phyloP scores from a whole-genome alignment of 2,797 vertebrate genomes.

The Pseudochirops corinnae region DNA sequence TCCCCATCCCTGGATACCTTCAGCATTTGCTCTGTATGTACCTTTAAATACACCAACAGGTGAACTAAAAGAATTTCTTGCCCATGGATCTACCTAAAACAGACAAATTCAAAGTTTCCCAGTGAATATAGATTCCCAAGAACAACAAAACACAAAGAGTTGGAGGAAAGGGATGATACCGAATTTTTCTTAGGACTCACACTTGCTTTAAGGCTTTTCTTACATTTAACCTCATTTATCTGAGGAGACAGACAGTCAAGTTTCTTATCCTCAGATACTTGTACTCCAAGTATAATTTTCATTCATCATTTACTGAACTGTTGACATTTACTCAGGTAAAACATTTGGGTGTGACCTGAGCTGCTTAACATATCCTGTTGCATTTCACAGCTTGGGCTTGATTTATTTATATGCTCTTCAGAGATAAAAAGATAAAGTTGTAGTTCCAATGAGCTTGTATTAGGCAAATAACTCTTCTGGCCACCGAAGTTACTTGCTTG shows the following conservation, averaged over 20 bases:
- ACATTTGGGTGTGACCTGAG: conserved; percentile 9
- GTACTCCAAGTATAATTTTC: conserved; percentile 39
- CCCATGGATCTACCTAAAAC: not conserved
- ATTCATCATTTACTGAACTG: conserved; percentile 4
- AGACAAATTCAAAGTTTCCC: not conserved
- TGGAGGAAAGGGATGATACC: not conserved
- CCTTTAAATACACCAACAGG: not conserved
- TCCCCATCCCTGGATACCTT: not conserved
- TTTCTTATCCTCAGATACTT: conserved; percentile 24
- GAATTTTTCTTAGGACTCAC: conserved; percentile 45
- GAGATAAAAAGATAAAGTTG: conserved; percentile 22
- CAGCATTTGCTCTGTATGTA: not conserved
- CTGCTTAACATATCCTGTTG: conserved; percentile 14
- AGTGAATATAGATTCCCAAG: not conserved
- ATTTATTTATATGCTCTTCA: not conserved
- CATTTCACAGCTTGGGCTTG: not conserved
- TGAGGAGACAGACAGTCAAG: conserved; percentile 13
- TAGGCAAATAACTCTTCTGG: not conserved
- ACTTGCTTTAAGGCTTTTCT: conserved; percentile 29
- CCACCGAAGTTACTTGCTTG: conserved; percentile 5
- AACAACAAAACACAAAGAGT: not conserved
- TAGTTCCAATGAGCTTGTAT: conserved; percentile 1
- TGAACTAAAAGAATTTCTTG: not conserved
- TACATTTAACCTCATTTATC: conserved; percentile 1
- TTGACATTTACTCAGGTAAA: not conserved